Evolutionary conservation across 2,113 vertebrate species (phyloP).

Genomic region (Osmerus eperlanus): DNA sequence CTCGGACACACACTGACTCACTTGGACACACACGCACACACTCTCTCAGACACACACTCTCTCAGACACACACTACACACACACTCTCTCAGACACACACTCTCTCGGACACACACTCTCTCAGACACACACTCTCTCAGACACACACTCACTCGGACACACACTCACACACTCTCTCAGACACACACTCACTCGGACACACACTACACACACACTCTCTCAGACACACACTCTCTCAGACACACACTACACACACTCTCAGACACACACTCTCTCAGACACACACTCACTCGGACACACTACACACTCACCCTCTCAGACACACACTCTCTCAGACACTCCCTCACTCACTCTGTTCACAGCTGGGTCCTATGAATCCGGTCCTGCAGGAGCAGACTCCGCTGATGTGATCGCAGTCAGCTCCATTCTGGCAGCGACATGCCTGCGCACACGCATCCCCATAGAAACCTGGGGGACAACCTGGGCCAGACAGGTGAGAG

Average conservation of each 20-base stretch:
- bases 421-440: conserved; percentile 92
- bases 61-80: conserved; percentile 51
- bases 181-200: not conserved
- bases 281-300: conserved; percentile 2
- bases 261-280: conserved; percentile 5
- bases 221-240: not conserved
- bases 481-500: conserved; percentile 56
- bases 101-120: not conserved
- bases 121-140: not conserved
- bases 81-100: not conserved
- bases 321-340: not conserved
- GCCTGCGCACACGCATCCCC: conserved; percentile 82
- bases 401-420: conserved; percentile 84
- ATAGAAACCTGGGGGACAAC: conserved; percentile 86
- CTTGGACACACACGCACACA: not conserved
- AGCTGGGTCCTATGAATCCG: conserved; percentile 85
- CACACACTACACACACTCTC: conserved; percentile 9
- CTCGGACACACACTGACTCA: not conserved
- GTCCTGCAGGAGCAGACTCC: conserved; percentile 89
- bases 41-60: not conserved
- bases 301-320: not conserved
- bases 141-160: not conserved
- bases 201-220: conserved; percentile 2
- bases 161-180: not conserved
- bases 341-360: conserved; percentile 85